Evolutionary conservation across 2,797 vertebrate genomes (phyloP).

Genomic region (Gastrophryne carolinensis): DNA sequence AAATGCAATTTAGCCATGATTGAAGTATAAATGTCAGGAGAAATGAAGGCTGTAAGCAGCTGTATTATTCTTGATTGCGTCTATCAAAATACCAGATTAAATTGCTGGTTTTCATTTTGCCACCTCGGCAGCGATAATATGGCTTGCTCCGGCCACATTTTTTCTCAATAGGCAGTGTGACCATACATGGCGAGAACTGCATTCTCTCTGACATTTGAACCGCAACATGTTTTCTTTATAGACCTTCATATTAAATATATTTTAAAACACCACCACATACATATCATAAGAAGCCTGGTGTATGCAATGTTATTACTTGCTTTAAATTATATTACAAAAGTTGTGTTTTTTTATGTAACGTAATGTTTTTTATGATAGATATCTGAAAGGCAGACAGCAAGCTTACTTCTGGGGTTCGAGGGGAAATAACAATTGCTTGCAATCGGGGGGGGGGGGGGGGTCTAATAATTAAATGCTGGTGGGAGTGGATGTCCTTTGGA

Average conservation of each 20-base stretch:
- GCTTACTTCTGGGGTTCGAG: too few relatives aligned
- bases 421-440: too few relatives aligned
- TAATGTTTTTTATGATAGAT: too few relatives aligned
- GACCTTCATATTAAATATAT: conserved; percentile 11
- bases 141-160: neutral
- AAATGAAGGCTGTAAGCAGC: conserved; percentile 18
- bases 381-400: too few relatives aligned
- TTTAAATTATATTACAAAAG: too few relatives aligned
- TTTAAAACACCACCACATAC: neutral
- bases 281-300: too few relatives aligned
- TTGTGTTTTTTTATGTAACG: too few relatives aligned
- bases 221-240: neutral
- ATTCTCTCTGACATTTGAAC: neutral
- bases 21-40: conserved; percentile 33
- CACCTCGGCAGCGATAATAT: conserved; percentile 2
- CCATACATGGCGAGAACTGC: neutral
- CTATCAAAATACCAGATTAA: neutral
- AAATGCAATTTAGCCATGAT: conserved; percentile 29
- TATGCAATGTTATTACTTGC: too few relatives aligned
- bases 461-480: too few relatives aligned
- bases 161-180: neutral
- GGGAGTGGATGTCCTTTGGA: too few relatives aligned
- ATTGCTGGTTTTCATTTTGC: neutral
- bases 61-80: conserved; percentile 3
- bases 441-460: too few relatives aligned